A percentile compares a stretch with the other conserved stretches of the same genome.
Evolutionary conservation across 2,888 invertebrate species (phyloP).

Genomic region (Silvanus unidentatus): DNA sequence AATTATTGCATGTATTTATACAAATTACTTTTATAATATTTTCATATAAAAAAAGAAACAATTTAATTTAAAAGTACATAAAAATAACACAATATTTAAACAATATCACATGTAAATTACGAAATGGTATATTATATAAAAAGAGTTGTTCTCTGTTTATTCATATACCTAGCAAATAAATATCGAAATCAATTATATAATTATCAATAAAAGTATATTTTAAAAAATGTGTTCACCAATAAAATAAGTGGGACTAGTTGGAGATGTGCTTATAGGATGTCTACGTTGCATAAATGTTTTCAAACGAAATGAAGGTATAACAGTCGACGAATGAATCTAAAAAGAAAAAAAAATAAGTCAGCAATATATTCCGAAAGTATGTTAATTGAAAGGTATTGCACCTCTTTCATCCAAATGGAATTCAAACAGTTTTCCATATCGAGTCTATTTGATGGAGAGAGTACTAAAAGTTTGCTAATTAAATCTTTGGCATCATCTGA

Average conservation of each 20-base stretch:
- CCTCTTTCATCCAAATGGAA: conserved; percentile 46
- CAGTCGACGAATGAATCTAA: conserved; percentile 18
- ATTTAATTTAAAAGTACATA: no score
- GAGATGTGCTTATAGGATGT: conserved; percentile 38
- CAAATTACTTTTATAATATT: no score
- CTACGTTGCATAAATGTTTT: conserved; percentile 45
- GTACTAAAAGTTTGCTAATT: conserved; percentile 58
- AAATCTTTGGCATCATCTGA: conserved; percentile 64
- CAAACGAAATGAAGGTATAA: conserved; percentile 41
- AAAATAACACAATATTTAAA: no score
- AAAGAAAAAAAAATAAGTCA: conserved; percentile 14
- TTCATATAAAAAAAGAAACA: no score
- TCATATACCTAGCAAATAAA: no score
- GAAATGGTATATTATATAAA: no score
- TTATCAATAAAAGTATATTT: no score
- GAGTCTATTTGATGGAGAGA: conserved; percentile 51
- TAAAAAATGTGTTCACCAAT: conserved; percentile 28
- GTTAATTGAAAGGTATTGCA: no score
- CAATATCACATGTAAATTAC: no score
- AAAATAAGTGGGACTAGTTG: conserved; percentile 32
- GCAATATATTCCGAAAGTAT: no score
- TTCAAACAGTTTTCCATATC: conserved; percentile 46
- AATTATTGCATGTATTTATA: not conserved
- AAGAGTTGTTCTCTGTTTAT: no score
- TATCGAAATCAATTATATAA: no score